phyloP scores from a whole-genome alignment of 2,888 invertebrate genomes.

The Terebella lapidaria region DNA sequence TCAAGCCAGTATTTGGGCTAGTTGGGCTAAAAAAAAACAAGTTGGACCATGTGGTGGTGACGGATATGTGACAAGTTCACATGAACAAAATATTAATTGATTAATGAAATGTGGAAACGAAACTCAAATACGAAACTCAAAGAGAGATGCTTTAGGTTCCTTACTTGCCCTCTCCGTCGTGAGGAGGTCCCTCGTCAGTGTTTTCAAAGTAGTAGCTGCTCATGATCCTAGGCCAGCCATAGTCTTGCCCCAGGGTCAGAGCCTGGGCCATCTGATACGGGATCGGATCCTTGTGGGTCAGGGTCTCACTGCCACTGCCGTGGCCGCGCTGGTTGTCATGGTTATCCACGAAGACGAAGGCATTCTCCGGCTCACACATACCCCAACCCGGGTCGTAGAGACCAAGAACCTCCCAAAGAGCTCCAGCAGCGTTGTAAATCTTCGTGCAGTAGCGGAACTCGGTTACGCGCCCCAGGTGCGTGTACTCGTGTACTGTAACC shows the following conservation, averaged over 20 bases:
- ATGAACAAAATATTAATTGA: no score
- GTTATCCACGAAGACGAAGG: slow-evolving; percentile 80
- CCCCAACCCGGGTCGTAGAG: no score
- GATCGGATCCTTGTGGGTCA: slow-evolving; percentile 28
- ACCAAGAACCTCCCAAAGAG: no score
- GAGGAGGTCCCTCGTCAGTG: slow-evolving; percentile 29
- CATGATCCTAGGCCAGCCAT: slow-evolving; percentile 69
- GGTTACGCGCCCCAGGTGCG: slow-evolving; percentile 61
- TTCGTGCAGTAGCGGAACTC: slow-evolving; percentile 67
- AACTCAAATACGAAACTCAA: no score
- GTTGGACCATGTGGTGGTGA: no score
- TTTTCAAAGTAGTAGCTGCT: slow-evolving; percentile 73
- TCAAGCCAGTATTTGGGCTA: no score
- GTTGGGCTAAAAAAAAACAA: no score
- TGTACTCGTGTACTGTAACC: slow-evolving; percentile 37
- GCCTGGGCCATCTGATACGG: slow-evolving; percentile 62
- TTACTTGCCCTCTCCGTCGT: slow-evolving; percentile 29
- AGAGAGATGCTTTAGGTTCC: no score
- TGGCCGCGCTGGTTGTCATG: no score
- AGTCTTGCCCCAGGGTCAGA: slow-evolving; percentile 70
- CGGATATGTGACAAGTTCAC: no score
- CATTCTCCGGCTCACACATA: no score
- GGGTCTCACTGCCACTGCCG: slow-evolving; percentile 25
- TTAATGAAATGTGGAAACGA: no score
- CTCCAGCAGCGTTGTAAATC: slow-evolving; percentile 33